Percentiles rank a stretch among this genome's conserved stretches.
Evolutionary conservation across 1,140 invertebrate species (phyloP).

Genomic region (Pseudomyrmex concolor): DNA sequence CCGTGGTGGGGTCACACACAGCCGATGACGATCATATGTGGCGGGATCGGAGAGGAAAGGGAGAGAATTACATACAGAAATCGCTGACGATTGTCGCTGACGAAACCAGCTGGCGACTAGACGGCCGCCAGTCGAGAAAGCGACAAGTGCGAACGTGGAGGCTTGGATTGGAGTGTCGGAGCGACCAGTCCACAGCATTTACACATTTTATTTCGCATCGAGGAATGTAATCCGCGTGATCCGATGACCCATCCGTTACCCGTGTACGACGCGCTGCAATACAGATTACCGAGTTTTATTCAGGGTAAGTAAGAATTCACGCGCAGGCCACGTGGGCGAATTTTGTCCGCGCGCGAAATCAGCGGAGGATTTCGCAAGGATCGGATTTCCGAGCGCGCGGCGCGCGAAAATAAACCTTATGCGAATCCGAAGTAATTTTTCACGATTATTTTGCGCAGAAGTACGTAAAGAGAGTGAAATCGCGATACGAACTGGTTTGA

Average conservation of each 20-base stretch:
- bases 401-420: slow-evolving; percentile 3
- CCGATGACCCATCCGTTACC: slow-evolving; percentile 72
- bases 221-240: slow-evolving; percentile 82
- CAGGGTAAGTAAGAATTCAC: slow-evolving; percentile 55
- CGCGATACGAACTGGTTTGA: not conserved
- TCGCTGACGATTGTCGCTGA: slow-evolving; percentile 7
- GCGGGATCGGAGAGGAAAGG: slow-evolving; percentile 38
- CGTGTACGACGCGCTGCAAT: slow-evolving; percentile 72
- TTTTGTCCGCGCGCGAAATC: not conserved
- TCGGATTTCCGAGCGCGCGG: not conserved
- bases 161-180: slow-evolving; percentile 83
- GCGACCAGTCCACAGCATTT: slow-evolving; percentile 80
- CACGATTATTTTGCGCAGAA: too few species aligned
- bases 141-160: too few species aligned
- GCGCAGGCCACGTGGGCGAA: slow-evolving; percentile 11
- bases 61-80: slow-evolving; percentile 19
- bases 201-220: slow-evolving; percentile 60
- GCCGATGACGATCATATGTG: not conserved
- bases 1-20: too few species aligned
- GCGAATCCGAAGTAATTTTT: not conserved
- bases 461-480: not conserved
- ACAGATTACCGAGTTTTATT: slow-evolving; percentile 33
- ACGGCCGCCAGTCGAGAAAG: slow-evolving; percentile 66
- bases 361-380: not conserved
- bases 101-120: slow-evolving; percentile 42